Evolutionary conservation across 2,797 vertebrate species (phyloP), one percentile per base, ranked within the genome.

Genomic region (Semaprochilodus insignis): DNA sequence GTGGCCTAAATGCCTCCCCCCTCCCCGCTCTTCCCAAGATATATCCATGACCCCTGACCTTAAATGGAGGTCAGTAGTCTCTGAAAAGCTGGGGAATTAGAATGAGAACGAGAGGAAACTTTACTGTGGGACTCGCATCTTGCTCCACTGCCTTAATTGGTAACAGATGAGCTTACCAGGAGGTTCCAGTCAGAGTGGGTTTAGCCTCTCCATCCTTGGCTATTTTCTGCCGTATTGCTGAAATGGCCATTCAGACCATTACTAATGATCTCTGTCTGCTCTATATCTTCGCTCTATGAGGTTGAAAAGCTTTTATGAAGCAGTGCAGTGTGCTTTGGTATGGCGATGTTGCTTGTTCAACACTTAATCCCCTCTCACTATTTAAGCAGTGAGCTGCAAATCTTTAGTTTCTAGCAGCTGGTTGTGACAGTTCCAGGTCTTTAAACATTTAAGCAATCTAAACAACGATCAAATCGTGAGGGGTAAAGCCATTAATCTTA

Each of bases 61-160:
- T 83, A 77, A 66, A 52, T 63, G 60, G 52, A 75, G 74, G 66
- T 87, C 72, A 71, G 57, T 52, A 31, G 48, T 62, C 60, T 55
- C 77, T 78, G 73, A 69, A 60, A 19, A 73, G 36, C 44, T 23
- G 70, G 54, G 21, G 16, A 52, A 59, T 79, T 17, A 73, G 21
- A 0, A 66, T 40, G 25, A 86, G 85, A 69, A 60, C 74, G 44
- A 62, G 71, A 71, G 70, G 71, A 86, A 88, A 78, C 78, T 74
- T 21, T 78, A 60, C 44, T 48, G 44, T 48, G 10, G 44, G 44
- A 48, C 44, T 48, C 44, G 10, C 60, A 83, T 89, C 88, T 90
- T 83, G 74, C 86, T 89, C 81, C 77, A 88, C 88, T 93, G 87
- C 94, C 94, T 94, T 94, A 95, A 93, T 94, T 94, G 94, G 93